A percentile compares a stretch with the other conserved stretches of the same genome.
phyloP scores from a whole-genome alignment of 1,140 invertebrate species.

The Formica selysi region DNA sequence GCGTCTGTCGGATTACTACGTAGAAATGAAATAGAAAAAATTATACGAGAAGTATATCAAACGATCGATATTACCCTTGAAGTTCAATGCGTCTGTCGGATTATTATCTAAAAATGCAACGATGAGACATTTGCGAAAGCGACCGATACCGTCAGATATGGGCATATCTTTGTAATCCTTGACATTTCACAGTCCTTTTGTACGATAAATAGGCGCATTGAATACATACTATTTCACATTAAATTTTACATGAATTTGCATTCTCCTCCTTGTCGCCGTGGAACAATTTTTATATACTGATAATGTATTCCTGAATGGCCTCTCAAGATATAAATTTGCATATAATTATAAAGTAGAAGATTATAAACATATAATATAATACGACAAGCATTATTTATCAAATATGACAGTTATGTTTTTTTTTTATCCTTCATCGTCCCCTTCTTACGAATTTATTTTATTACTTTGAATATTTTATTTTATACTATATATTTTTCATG shows the following conservation, averaged over 20 bases:
- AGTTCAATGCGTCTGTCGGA: slow-evolving; percentile 6
- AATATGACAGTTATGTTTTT: too few species aligned
- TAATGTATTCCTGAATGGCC: not conserved
- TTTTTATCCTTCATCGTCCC: not conserved
- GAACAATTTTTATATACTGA: not conserved
- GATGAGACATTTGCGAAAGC: slow-evolving; percentile 27
- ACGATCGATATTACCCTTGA: slow-evolving; percentile 33
- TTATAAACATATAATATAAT: too few species aligned
- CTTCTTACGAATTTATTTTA: not conserved
- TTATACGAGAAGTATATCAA: not conserved
- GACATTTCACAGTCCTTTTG: slow-evolving; percentile 47
- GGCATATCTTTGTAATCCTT: slow-evolving; percentile 34
- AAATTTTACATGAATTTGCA: slow-evolving; percentile 14
- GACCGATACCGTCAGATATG: slow-evolving; percentile 34
- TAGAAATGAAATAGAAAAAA: slow-evolving; percentile 5
- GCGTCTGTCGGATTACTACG: slow-evolving; percentile 15
- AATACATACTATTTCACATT: slow-evolving; percentile 13
- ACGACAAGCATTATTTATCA: not conserved
- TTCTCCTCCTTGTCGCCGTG: not conserved
- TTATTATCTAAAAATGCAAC: slow-evolving; percentile 32
- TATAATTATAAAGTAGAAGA: not conserved
- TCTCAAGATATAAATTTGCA: not conserved
- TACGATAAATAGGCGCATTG: slow-evolving; percentile 15
- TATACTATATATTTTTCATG: too few species aligned
- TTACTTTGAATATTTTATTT: not conserved